These are phyloP conservation scores for Cetoscarus ocellatus DNA, from an alignment of 2,797 vertebrate genomes.

Conservation along the genomic window DNA sequence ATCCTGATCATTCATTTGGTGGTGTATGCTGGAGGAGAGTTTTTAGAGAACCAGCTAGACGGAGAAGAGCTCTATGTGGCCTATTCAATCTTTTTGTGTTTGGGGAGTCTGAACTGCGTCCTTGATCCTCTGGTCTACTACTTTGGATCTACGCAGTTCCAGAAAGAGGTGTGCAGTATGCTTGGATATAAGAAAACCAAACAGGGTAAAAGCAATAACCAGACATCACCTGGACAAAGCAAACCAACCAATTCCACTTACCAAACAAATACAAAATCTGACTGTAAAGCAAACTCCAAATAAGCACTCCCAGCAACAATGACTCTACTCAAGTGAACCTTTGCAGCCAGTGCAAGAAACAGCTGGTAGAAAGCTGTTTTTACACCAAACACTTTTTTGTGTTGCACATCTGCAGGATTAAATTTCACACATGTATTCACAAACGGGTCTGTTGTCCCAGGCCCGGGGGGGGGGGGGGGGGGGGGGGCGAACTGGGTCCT, in stretches of 20 bases:
- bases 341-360: too few species aligned
- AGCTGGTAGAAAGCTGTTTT: too few species aligned
- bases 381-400: too few species aligned
- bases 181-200: conserved; percentile 78
- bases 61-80: conserved; percentile 84
- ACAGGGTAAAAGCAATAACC: conserved; percentile 43
- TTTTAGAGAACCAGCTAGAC: accelerated
- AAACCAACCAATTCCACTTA: conserved; percentile 74
- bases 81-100: conserved; percentile 89
- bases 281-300: conserved; percentile 17
- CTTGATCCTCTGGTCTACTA: conserved; percentile 94
- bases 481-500: too few species aligned
- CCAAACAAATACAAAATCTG: conserved; percentile 46
- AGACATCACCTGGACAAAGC: conserved; percentile 33
- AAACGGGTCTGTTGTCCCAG: too few species aligned
- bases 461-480: too few species aligned
- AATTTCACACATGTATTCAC: too few species aligned
- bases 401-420: too few species aligned
- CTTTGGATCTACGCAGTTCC: conserved; percentile 93
- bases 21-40: conserved; percentile 47
- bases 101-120: conserved; percentile 91
- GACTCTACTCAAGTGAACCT: conserved; percentile 78
- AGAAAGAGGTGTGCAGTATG: conserved; percentile 81
- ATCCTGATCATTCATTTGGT: conserved; percentile 88
- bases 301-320: conserved; percentile 1